A percentile compares a stretch with the other conserved stretches of the same genome.
Conservation (phyloP, 2,113 vertebrate genomes). For the Aspiorhynchus laticeps region DNA sequence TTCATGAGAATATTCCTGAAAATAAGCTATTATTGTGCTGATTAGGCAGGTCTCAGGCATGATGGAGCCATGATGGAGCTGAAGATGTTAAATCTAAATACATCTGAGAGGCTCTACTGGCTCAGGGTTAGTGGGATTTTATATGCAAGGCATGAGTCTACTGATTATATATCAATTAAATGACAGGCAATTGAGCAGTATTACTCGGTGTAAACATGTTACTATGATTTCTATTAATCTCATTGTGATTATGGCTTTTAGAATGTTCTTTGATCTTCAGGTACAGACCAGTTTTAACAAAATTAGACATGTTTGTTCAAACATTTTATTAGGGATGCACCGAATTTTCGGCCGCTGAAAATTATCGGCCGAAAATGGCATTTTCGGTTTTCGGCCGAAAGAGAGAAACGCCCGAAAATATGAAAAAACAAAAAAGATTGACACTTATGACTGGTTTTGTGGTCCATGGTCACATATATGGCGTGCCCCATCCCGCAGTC, state of each 20-base stretch:
- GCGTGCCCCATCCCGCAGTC: no score
- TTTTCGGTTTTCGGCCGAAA: no score
- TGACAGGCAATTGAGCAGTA: not conserved
- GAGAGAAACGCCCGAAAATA: no score
- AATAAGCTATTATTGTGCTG: not conserved
- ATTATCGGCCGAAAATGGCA: no score
- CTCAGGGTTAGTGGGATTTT: constrained; percentile 19
- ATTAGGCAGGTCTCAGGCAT: not conserved
- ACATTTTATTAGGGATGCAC: no score
- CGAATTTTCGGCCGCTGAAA: no score
- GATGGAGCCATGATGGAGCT: constrained; percentile 14
- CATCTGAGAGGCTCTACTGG: not conserved
- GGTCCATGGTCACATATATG: no score
- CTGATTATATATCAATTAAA: not conserved
- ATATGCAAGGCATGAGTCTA: not conserved
- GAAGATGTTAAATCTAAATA: constrained; percentile 2
- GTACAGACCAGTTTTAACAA: not conserved
- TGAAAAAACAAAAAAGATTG: no score
- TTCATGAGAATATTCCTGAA: constrained; percentile 28
- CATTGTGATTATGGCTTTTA: not conserved
- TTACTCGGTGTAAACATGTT: constrained; percentile 3
- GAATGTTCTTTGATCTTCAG: not conserved
- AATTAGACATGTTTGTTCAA: not conserved
- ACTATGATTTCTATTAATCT: not conserved
- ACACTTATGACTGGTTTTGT: no score